Conservation (phyloP, 2,797 vertebrate species). For the Phoxinus dragarum region DNA sequence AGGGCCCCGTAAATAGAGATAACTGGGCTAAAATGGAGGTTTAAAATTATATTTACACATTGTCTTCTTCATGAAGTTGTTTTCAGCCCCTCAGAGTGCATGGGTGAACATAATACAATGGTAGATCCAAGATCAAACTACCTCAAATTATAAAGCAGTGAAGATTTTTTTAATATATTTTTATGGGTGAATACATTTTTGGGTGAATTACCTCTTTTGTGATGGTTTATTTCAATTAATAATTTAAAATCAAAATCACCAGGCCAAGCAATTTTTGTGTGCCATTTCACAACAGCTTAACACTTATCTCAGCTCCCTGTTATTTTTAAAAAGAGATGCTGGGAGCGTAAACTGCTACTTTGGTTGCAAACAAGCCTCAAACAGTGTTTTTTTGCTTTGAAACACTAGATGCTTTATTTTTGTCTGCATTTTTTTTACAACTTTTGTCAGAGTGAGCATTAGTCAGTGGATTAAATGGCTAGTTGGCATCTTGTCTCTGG, state of each 20-base stretch:
- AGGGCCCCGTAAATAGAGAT: not conserved
- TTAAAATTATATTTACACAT: not conserved
- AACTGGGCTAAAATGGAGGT: not conserved
- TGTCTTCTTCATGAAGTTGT: not conserved
- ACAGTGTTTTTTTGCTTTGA: not conserved
- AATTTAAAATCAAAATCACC: not conserved
- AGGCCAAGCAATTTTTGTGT: not conserved
- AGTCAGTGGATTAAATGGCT: conserved; percentile 34
- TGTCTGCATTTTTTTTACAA: conserved; percentile 2
- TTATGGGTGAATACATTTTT: no score
- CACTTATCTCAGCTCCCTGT: not conserved
- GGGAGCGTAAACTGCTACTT: not conserved
- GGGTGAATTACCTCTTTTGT: no score
- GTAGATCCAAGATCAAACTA: not conserved
- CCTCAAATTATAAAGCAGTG: not conserved
- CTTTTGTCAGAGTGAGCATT: conserved; percentile 18
- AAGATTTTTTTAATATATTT: not conserved
- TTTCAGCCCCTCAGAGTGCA: not conserved
- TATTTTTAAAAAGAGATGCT: not conserved
- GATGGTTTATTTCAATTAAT: not conserved
- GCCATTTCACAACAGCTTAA: not conserved
- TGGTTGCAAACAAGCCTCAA: not conserved
- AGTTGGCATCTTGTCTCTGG: conserved; percentile 18
- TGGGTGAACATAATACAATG: not conserved
- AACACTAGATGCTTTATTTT: conserved; percentile 11